Evolutionary conservation across 2,113 vertebrate species (phyloP), one percentile per base, ranked within the genome.

Genomic region (Ceyx cyanopectus): DNA sequence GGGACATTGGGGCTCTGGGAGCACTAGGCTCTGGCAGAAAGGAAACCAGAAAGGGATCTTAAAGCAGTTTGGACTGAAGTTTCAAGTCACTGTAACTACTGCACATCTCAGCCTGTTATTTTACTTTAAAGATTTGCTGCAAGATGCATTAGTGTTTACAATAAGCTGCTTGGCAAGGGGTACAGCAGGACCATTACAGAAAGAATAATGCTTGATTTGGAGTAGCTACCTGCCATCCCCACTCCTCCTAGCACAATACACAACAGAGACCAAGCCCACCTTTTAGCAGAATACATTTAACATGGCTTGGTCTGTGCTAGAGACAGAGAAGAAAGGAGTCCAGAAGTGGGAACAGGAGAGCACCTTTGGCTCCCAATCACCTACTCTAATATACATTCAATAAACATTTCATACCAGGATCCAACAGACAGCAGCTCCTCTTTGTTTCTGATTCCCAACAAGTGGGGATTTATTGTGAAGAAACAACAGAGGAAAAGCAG

Each of bases 1-100:
- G 30, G 13, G 53, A 46, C 53, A 7, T 1, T 0, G 0, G 34
- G 54, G 40, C 54, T 74, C 60, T 24, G 27, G 41, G 24, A 69
- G 12, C 53, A 10, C 63, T 22, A 58, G 5, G 5, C 5, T 11
- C 84, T 58, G 27, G 24, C 14, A 50, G 46, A 57, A 54, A 7
- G 48, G 29, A 86, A 79, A 43, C 5, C 54, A 76, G 50, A 65
- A 60, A 56, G 6, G 22, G 69, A 69, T 84, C 23, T 62, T 32
- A 5, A 83, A 83, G 54, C 72, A 29, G 20, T 15, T 20, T 34
- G 26, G 16, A 34, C 17, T 14, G 29, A 56, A 24, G 23, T 48
- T 65, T 61, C 48, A 61, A n/a, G 15, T 73, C 48, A 30, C 50
- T 65, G 26, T 37, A 69, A 56, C 23, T 40, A 32, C 66, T 45